Conservation (phyloP, 2,797 vertebrate genomes). For the Coluber constrictor region DNA sequence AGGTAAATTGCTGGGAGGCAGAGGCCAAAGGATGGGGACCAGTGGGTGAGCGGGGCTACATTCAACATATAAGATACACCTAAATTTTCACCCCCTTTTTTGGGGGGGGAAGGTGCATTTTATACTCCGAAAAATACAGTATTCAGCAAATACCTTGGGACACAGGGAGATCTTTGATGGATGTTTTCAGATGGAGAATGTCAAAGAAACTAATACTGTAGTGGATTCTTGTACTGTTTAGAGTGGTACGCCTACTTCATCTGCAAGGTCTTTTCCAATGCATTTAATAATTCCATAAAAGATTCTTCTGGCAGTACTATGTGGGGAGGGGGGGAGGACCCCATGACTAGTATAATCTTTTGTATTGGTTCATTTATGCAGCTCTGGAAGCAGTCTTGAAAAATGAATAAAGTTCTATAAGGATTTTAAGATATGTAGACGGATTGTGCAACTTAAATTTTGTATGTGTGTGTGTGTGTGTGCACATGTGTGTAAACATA, state of each 20-base stretch:
- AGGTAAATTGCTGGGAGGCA: no score
- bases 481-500: not conserved
- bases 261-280: not conserved
- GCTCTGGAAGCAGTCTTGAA: not conserved
- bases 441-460: not conserved
- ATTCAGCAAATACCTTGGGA: not conserved
- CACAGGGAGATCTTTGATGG: not conserved
- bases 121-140: no score
- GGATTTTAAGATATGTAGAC: not conserved
- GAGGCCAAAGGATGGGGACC: no score
- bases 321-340: not conserved
- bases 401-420: not conserved
- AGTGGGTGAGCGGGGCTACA: no score
- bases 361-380: not conserved
- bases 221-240: not conserved
- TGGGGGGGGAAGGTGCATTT: no score
- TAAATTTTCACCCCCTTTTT: no score
- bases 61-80: no score
- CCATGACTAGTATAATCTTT: not conserved
- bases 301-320: not conserved
- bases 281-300: not conserved
- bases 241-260: not conserved
- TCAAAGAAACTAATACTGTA: not conserved
- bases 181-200: not conserved
- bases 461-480: not conserved